phyloP scores from a whole-genome alignment of 2,113 vertebrate genomes.

The Amphilophus citrinellus region DNA sequence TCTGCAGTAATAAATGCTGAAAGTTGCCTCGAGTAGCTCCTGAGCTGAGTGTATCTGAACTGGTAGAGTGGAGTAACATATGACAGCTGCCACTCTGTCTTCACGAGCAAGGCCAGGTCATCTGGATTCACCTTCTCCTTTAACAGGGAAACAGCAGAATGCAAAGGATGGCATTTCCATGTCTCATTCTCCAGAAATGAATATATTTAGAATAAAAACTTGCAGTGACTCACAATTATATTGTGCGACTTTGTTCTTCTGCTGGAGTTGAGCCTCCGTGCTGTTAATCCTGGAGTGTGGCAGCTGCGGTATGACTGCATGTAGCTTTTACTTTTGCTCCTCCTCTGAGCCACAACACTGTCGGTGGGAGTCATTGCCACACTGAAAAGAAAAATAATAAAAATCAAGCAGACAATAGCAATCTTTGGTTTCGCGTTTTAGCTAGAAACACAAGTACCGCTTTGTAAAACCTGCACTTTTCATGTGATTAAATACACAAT shows the following conservation, averaged over 20 bases:
- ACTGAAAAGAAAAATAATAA: slow-evolving; percentile 18
- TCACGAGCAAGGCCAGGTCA: slow-evolving; percentile 79
- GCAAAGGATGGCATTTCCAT: background rate
- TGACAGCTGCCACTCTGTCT: slow-evolving; percentile 89
- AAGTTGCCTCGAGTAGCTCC: slow-evolving; percentile 85
- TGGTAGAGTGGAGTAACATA: slow-evolving; percentile 90
- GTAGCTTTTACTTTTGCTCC: slow-evolving; percentile 61
- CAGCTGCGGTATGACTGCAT: slow-evolving; percentile 63
- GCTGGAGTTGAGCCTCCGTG: slow-evolving; percentile 54
- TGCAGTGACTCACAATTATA: slow-evolving; percentile 50
- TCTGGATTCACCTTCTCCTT: slow-evolving; percentile 81
- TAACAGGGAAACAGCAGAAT: background rate
- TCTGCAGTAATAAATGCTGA: slow-evolving; percentile 86
- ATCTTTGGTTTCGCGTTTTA: background rate
- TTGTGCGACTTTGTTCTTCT: slow-evolving; percentile 42
- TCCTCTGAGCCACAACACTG: slow-evolving; percentile 31
- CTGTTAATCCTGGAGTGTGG: slow-evolving; percentile 49
- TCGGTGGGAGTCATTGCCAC: slow-evolving; percentile 39
- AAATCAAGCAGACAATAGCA: background rate
- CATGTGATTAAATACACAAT: background rate
- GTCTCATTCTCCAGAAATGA: background rate
- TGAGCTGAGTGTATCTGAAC: slow-evolving; percentile 83
- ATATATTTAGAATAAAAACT: background rate
- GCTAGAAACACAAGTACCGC: background rate
- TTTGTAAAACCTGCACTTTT: background rate